Evolutionary conservation across 2,888 invertebrate genomes (phyloP), one percentile per base, ranked within the genome.

Genomic region (Auanema freiburgensis): DNA sequence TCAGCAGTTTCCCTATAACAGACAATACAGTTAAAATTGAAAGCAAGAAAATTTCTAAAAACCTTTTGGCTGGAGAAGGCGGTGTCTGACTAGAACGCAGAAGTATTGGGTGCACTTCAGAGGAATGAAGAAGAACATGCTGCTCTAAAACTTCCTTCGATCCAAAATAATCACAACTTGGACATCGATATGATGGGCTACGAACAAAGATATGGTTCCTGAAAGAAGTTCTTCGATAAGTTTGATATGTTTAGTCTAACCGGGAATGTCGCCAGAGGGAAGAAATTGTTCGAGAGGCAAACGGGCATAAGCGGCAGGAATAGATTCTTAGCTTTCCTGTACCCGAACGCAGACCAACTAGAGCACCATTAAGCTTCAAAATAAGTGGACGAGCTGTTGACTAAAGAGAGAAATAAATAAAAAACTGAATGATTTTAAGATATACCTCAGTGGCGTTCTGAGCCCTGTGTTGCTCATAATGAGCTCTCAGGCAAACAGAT

Each of bases 281-380:
- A 24, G 63, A 68, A 11, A 73, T 8, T 1, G 61, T 16, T 0
- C 58, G 14, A 1, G 65, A 51, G 1, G 65, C 59, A 41, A 63
- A 73, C 1, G 70, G 70, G 41, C 73, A 73, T 14, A 54, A 46
- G 11, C 42, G 6, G 24, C 73, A 73, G 1, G n/a, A 18, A 57
- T 73, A 73, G 52, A 66, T 54, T 3, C 65, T 40, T 11, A 50
- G 43, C 21, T 52, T 60, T 10, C 70, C 73, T 11, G 16, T 14
- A 12, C 73, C 73, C 1, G 33, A 11, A 3, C 67, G 41, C 11
- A 21, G 2, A 8, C 71, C 73, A n/a, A 57, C 25, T 8, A 25
- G 8, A n/a, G 25, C 25, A 10, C 59, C 64, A 16, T 59, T 64
- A 24, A 33, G 11, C 4, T 44, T 42, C 4, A 63, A 43, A 0